Conservation (phyloP, 2,888 invertebrate species). For the Antheraea yamamai region DNA sequence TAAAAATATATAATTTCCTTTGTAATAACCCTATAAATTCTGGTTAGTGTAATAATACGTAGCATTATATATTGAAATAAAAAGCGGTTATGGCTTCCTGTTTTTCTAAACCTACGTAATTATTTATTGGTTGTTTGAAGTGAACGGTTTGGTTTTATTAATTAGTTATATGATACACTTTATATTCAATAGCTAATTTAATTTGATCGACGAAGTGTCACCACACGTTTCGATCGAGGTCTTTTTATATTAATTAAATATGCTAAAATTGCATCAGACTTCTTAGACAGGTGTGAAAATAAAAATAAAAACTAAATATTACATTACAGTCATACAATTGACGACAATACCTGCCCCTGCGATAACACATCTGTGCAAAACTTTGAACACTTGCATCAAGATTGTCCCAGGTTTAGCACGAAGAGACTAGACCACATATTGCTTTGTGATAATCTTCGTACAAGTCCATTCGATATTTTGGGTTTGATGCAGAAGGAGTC, state of each 20-base stretch:
- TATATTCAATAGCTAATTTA: background rate
- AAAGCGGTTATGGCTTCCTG: conserved; percentile 10
- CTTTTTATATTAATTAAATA: background rate
- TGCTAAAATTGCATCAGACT: background rate
- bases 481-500: no score
- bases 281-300: background rate
- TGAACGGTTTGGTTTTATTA: background rate
- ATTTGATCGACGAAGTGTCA: background rate
- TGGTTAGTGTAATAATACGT: conserved; percentile 1
- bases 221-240: background rate
- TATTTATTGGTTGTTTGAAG: background rate
- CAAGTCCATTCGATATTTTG: no score
- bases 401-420: no score
- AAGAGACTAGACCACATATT: no score
- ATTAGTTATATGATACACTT: background rate
- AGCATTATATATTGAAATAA: background rate
- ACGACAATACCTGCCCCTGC: no score
- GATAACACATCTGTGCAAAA: no score
- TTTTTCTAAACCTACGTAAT: conserved; percentile 10
- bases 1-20: conserved; percentile 11
- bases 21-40: conserved; percentile 2
- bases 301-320: background rate
- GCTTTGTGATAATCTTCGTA: no score
- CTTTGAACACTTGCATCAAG: no score
- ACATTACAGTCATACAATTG: background rate